Evolutionary conservation across 1,140 invertebrate genomes (phyloP), one percentile per base, ranked within the genome.

Genomic region (Pseudomyrmex concolor): DNA sequence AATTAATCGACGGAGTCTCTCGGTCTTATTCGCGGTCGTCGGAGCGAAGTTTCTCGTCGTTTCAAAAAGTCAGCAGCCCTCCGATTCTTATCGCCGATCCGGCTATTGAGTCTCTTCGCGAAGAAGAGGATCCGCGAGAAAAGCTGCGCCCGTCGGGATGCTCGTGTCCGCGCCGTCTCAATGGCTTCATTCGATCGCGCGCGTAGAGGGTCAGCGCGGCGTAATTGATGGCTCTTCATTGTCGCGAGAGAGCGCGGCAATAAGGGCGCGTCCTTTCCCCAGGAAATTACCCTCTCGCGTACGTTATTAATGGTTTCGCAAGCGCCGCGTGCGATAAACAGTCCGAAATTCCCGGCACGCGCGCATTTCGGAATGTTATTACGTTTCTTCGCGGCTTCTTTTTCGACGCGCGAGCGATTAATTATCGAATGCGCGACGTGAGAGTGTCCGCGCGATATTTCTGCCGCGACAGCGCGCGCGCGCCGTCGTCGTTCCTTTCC

Each of bases 181-280:
- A 82, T 82, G 63, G 80, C 71, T 82, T 82, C 59, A 82, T 82
- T 82, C 68, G 71, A 82, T 82, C 80, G 71, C 80, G 80, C 34
- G 34, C 34, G 34, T 25, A 34, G 62, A 76, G 57, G 59, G 71
- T 59, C 66, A 54, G 43, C 34, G 50, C 17, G 45, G 19, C 34
- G 70, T 82, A 82, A 82, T 82, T 82, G 70, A 82, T 82, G 80
- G 70, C 59, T 43, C 80, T 82, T 82, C 80, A 82, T 82, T n/a
- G 68, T n/a, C 50, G 67, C 78, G 48, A 4, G 66, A 50, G 34
- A 25, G 25, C 25, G 34, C 34, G 34, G 34, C 34, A 34, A 34
- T 34, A 34, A 34, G 34, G 34, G 34, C 13, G 50, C n/a, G 15
- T 8, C 13, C 17, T 57, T 17, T 43, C 62, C 45, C 66, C 45